Base-by-base conservation (phyloP, 2,113 vertebrate species). In the Synchiropus splendidus region DNA sequence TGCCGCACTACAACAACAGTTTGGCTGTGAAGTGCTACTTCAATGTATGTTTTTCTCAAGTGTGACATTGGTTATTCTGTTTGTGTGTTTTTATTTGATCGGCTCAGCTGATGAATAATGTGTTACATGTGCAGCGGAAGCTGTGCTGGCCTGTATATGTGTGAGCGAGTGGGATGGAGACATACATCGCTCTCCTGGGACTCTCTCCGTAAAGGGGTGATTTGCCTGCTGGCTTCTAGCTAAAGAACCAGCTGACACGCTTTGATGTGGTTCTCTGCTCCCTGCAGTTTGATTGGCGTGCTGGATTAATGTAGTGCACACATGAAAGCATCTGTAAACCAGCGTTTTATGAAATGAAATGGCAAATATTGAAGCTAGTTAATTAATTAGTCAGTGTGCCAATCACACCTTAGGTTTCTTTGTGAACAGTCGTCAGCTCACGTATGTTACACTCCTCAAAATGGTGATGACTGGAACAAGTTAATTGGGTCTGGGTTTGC, bases 171-270 rank as follows among this genome's bases (percentile, higher is more conserved):
- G n/a, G n/a, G 31, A 42, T 39, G 27, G 42, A 36, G 51, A 54
- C 34, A 44, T 47, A 39, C 48, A 54, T 61, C 61, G 44, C 68
- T 51, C 69, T 50, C 16, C 33, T 12, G 71, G 58, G 74, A 62
- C 50, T 55, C 42, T 42, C 64, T 70, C 54, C 65, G 75, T 79
- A 69, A 76, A 74, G 57, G 65, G 60, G 42, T 71, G 70, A 70
- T 79, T 79, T 76, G 76, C 74, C 74, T 77, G 68, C 64, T 57
- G 69, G 66, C 67, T 67, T 67, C 67, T 51, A 69, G 71, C 73
- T 77, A 72, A 77, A 72, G 70, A 68, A 33, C 53, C 57, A 59
- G 51, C 72, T 76, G 72, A 72, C 72, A 67, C 51, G 70, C 74
- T 79, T 81, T 79, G 70, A 81, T 78, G 70, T 72, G 67, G 39